Evolutionary conservation across 2,888 invertebrate genomes (phyloP), one percentile per base, ranked within the genome.

Genomic region (Nemotelus nigrinus): DNA sequence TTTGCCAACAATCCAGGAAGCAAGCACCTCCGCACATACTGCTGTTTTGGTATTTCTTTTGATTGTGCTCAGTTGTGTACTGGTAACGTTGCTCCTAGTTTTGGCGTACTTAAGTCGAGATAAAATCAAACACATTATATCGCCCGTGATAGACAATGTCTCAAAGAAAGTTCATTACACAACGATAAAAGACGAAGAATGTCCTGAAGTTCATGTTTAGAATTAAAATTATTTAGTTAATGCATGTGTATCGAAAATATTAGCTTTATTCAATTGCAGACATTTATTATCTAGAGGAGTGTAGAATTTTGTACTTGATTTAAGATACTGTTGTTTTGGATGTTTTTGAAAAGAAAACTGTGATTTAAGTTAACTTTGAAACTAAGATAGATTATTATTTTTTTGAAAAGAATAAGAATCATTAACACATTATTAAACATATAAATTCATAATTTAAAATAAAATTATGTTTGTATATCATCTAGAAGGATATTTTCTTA

Each of bases 101-200:
- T 88, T 92, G 74, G 87, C 90, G 43, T 93, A 92, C 83, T 86
- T 91, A 50, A 92, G 92, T 83, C 89, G 91, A 80, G 88, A 89
- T 77, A 88, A 89, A 79, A 86, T 93, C 65, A 89, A 89, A 80
- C 88, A 88, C 78, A 90, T 89, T 84, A 88, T 92, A 58, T 88
- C 88, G 48, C 92, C 92, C 1, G 87, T 92, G 48, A 88, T 93
- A 67, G 91, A 92, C 81, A 90, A 90, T 76, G 90, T 93, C 57
- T 89, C 91, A 55, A 90, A 91, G 83, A 92, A 93, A 84, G 93
- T 93, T 55, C 92, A 93, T 80, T 93, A 93, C 82, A 93, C 93
- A 1, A 92, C 92, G 6, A 93, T 93, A 81, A 90, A 90, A 78
- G 90, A 90, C 81, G 89, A 89, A 80, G 91, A 91, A 78, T 88